phyloP scores from a whole-genome alignment of 2,888 invertebrate species.

The Latheticus oryzae region DNA sequence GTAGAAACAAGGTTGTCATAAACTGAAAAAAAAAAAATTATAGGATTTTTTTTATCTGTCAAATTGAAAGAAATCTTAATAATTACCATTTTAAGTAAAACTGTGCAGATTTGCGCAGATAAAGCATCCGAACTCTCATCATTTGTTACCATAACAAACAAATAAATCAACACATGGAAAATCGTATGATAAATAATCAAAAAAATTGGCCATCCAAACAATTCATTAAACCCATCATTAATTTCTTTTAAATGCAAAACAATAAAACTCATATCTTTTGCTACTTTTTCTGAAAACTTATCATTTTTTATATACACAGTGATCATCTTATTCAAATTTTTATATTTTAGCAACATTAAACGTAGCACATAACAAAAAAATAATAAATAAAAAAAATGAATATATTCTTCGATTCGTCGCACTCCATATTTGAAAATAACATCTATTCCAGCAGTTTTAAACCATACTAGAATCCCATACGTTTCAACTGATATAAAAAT shows the following conservation, averaged over 20 bases:
- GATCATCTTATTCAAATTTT: background rate
- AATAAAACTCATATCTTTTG: background rate
- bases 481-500: background rate
- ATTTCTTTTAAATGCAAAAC: background rate
- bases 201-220: conserved; percentile 5
- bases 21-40: no score
- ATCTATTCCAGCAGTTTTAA: background rate
- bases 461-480: conserved; percentile 3
- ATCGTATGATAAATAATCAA: background rate
- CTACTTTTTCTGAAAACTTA: conserved; percentile 2
- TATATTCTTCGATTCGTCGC: background rate
- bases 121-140: background rate
- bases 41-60: no score
- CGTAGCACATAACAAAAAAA: background rate
- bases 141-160: conserved; percentile 5
- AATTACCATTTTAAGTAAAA: conserved; percentile 1
- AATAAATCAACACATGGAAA: conserved; percentile 1
- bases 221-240: background rate
- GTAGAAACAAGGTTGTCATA: background rate
- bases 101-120: background rate
- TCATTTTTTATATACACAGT: background rate
- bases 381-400: conserved; percentile 4
- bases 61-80: background rate
- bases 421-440: background rate
- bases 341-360: background rate